phyloP scores from a whole-genome alignment of 2,797 vertebrate genomes.

The Mycteria americana region DNA sequence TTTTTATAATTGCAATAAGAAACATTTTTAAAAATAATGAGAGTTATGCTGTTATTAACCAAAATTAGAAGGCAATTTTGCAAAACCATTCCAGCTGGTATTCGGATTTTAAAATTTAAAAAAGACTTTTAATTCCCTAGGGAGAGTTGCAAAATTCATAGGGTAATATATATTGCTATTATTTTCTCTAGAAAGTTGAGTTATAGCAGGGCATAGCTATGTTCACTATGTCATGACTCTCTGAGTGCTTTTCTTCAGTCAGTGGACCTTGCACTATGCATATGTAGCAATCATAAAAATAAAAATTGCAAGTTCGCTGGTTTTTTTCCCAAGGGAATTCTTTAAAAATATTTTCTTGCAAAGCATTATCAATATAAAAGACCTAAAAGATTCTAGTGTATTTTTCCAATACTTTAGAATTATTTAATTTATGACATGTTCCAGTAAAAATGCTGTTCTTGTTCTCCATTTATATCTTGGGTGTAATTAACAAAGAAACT shows the following conservation, averaged over 20 bases:
- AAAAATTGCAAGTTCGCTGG: background rate
- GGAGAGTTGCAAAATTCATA: background rate
- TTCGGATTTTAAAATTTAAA: background rate
- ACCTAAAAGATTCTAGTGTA: background rate
- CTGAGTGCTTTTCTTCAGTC: background rate
- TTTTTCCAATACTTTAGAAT: background rate
- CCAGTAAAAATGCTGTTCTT: background rate
- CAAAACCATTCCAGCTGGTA: background rate
- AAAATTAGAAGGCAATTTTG: background rate
- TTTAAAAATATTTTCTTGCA: background rate
- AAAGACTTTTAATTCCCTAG: background rate
- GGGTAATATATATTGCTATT: background rate
- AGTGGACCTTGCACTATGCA: background rate
- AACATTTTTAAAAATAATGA: background rate
- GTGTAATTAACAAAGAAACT: background rate
- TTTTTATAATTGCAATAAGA: background rate
- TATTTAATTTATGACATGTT: background rate
- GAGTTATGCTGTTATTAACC: background rate
- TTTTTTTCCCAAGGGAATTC: background rate
- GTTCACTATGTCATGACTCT: background rate
- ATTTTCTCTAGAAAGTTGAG: background rate
- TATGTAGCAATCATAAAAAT: background rate
- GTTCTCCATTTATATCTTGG: background rate
- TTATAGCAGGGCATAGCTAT: background rate
- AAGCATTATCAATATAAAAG: background rate